phyloP scores from a whole-genome alignment of 1,140 invertebrate species.

The Heterodera carotae region DNA sequence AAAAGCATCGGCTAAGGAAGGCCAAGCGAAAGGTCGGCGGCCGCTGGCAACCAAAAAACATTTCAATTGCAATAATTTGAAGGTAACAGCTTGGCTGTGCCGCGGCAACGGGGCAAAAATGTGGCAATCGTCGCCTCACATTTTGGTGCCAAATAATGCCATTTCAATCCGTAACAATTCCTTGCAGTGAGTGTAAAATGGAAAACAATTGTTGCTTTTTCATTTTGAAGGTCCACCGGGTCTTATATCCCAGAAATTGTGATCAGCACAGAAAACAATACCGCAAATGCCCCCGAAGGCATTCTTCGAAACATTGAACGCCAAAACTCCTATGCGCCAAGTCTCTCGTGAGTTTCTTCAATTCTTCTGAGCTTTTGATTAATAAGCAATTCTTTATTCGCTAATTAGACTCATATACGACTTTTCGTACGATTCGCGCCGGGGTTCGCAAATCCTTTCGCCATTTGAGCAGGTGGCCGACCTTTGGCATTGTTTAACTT shows the following conservation, averaged over 20 bases:
- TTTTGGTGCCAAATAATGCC: constrained; percentile 27
- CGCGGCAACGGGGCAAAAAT: constrained; percentile 34
- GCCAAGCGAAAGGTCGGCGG: constrained; percentile 46
- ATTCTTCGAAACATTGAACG: constrained; percentile 20
- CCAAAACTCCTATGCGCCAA: constrained; percentile 23
- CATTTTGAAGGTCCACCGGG: constrained; percentile 16
- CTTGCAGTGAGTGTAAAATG: constrained; percentile 28
- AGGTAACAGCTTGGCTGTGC: constrained; percentile 45
- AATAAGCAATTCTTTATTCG: background rate
- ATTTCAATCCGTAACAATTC: constrained; percentile 36
- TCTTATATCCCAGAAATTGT: constrained; percentile 39
- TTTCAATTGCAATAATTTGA: constrained; percentile 5
- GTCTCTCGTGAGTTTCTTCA: background rate
- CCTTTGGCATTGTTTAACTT: background rate
- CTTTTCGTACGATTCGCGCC: constrained; percentile 21
- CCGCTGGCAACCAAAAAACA: background rate
- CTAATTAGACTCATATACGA: constrained; percentile 16
- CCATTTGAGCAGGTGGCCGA: background rate
- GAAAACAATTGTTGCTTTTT: background rate
- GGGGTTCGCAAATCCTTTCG: constrained; percentile 15
- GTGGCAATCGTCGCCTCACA: constrained; percentile 40
- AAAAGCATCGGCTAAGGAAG: constrained; percentile 47
- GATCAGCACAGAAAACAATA: constrained; percentile 20
- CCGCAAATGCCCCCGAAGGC: background rate
- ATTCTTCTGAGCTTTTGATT: background rate